These are phyloP conservation scores for Leucophenga montana DNA, from an alignment of 2,888 invertebrate species.

Conservation along the genomic window DNA sequence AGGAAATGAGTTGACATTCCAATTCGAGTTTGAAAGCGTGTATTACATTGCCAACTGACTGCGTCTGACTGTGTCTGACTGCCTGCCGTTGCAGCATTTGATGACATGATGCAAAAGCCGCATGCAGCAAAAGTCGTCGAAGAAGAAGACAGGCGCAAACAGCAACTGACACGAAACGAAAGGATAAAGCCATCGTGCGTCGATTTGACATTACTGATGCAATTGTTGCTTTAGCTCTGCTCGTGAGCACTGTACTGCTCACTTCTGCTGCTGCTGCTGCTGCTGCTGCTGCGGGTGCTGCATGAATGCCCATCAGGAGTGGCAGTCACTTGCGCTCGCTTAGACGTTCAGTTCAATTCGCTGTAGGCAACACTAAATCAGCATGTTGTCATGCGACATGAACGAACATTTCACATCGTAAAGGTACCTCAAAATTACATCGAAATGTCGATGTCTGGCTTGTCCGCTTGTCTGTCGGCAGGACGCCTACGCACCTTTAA, in stretches of 20 bases:
- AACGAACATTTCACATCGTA: slow-evolving; percentile 11
- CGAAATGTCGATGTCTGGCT: background rate
- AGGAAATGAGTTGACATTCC: slow-evolving; percentile 28
- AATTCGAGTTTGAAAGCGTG: slow-evolving; percentile 23
- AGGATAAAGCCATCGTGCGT: slow-evolving; percentile 1
- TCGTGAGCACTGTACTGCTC: too few species aligned
- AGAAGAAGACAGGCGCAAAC: slow-evolving; percentile 2
- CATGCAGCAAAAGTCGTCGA: background rate
- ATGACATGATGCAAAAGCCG: background rate
- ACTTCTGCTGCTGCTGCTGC: slow-evolving; percentile 1
- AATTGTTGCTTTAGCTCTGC: background rate
- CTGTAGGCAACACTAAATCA: slow-evolving; percentile 20
- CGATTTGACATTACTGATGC: background rate
- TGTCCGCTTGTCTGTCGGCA: background rate
- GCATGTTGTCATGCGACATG: slow-evolving; percentile 28
- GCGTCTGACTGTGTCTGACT: background rate
- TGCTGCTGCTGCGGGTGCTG: background rate
- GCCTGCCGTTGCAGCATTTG: background rate
- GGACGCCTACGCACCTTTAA: slow-evolving; percentile 5
- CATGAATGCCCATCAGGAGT: background rate
- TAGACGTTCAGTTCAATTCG: background rate
- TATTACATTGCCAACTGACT: background rate
- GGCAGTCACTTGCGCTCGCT: too few species aligned
- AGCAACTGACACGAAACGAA: background rate
- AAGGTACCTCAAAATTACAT: slow-evolving; percentile 14